Evolutionary conservation across 1,140 invertebrate genomes (phyloP), one percentile per base, ranked within the genome.

Genomic region (Hermetia illucens): DNA sequence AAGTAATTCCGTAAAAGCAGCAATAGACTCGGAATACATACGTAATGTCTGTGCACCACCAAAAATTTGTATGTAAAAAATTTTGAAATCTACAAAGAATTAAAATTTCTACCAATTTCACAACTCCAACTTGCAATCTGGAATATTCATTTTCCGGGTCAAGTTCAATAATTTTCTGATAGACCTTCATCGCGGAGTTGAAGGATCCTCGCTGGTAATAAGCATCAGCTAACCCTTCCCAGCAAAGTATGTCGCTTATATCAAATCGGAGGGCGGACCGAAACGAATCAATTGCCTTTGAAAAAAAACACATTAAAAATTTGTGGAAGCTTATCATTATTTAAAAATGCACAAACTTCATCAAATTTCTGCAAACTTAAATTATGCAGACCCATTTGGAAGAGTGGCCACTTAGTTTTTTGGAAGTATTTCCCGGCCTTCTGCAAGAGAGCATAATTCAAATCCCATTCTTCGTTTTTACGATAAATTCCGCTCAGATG

Each of bases 171-270:
- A 78, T 79, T 65, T 78, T 78, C 38, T 82, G 74, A 61, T 87
- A 95, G 13, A 84, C 85, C 56, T 83, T 85, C 38, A 88, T 63
- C 12, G 87, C 82, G 9, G 89, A 85, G 22, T 75, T 80, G 50
- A 77, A 82, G 15, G 88, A 84, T 4, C 88, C 88, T 45, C 86
- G 65, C 8, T 71, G 69, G 42, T 79, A 71, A 62, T 93, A 93
- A 2, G 84, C 84, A 65, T 93, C 89, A 22, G 77, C 89, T 49
- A 93, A 65, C 44, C 80, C 79, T 64, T 93, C 87, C 81, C 84
- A 90, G 44, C 77, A 68, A 45, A 68, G 77, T 64, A 74, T 69
- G 55, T 83, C 75, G 40, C 58, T 65, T 3, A 74, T 66, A 60
- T 89, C 76, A 36, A 68, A 61, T 53, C 83, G 70, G 18, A 91